Conservation (phyloP, 2,888 invertebrate species). For the Nesidiocoris tenuis region DNA sequence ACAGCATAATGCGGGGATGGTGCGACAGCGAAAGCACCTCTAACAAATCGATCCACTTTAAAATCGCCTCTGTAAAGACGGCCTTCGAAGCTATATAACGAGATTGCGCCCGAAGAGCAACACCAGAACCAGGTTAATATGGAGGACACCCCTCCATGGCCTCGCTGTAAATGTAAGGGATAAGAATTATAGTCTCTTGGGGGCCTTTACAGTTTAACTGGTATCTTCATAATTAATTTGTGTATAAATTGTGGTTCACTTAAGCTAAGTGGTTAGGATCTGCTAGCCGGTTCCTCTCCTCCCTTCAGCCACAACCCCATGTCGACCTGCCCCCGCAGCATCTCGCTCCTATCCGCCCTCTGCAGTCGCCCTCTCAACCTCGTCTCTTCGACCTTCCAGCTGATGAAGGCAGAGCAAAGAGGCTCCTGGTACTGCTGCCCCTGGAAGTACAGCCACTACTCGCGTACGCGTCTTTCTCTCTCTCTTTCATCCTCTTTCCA, state of each 20-base stretch:
- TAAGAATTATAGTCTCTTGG: constrained; percentile 41
- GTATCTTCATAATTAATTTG: constrained; percentile 42
- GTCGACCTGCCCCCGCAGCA: background rate
- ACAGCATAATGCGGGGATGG: too few relatives aligned
- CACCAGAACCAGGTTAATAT: constrained; percentile 28
- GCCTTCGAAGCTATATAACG: constrained; percentile 9
- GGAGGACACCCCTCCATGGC: background rate
- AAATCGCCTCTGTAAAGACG: background rate
- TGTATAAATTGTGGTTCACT: constrained; percentile 43
- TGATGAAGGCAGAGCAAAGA: constrained; percentile 2
- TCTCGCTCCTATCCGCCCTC: background rate
- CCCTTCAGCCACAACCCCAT: background rate
- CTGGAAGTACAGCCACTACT: background rate
- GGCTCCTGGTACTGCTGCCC: background rate
- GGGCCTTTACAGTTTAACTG: constrained; percentile 40
- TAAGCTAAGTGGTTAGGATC: constrained; percentile 42
- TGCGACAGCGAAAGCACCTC: too few relatives aligned
- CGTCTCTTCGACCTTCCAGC: background rate
- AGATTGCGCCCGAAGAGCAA: constrained; percentile 1
- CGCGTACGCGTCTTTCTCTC: background rate
- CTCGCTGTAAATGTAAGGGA: constrained; percentile 19
- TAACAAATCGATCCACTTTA: background rate
- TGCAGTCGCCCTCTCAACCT: background rate
- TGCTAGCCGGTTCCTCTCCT: constrained; percentile 30
- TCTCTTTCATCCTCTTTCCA: background rate